These are phyloP conservation scores for Pseudotriccus pelzelni DNA, from an alignment of 2,797 vertebrate genomes.

Conservation along the genomic window DNA sequence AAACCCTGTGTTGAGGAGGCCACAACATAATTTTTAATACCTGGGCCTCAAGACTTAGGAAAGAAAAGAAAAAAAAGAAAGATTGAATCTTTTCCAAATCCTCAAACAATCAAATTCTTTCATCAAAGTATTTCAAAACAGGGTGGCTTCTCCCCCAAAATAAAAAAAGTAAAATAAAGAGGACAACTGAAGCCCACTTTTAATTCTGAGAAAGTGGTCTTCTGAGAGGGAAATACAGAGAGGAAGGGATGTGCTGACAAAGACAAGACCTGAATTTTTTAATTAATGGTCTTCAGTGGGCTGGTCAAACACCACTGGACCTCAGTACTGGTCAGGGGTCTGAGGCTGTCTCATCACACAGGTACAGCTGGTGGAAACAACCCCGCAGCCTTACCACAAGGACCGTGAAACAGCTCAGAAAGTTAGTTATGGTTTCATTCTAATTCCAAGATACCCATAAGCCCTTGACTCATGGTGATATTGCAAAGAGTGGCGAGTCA, in stretches of 20 bases:
- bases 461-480: neutral
- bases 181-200: neutral
- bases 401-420: neutral
- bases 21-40: neutral
- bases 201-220: neutral
- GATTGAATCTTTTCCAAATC: neutral
- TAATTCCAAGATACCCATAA: neutral
- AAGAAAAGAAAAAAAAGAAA: neutral
- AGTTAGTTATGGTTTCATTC: neutral
- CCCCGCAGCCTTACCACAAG: neutral
- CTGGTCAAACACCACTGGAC: neutral
- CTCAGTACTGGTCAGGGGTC: neutral
- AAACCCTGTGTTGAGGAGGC: neutral
- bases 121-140: neutral
- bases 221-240: neutral
- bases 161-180: neutral
- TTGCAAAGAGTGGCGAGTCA: fast-evolving
- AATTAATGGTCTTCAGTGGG: neutral
- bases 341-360: neutral
- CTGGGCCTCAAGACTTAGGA: neutral
- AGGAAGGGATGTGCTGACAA: neutral
- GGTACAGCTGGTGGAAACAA: neutral
- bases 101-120: neutral
- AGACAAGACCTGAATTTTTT: neutral
- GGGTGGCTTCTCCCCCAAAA: neutral